Percentiles rank a stretch among this genome's conserved stretches.
Conservation (phyloP, 2,113 vertebrate species). For the Muntiacus reevesi region DNA sequence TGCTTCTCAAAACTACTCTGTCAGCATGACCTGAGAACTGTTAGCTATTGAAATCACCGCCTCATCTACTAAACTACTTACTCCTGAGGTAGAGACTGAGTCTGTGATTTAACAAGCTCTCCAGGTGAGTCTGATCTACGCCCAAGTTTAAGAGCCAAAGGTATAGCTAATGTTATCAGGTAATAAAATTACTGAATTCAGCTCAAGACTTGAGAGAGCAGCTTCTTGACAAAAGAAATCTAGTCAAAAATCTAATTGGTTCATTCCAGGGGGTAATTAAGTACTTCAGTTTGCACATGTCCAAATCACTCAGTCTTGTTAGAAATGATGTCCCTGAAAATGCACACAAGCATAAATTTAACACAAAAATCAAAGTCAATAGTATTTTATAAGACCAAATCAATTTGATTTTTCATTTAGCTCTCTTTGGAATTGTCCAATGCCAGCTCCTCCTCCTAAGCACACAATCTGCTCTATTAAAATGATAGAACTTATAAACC, state of each 20-base stretch:
- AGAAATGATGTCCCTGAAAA: background rate
- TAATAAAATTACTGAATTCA: background rate
- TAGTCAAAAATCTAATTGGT: background rate
- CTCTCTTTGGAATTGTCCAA: background rate
- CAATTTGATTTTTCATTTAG: background rate
- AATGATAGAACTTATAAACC: background rate
- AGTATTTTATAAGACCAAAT: background rate
- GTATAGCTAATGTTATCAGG: background rate
- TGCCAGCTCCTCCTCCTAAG: background rate
- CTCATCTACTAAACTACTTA: background rate
- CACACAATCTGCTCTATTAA: background rate
- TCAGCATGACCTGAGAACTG: background rate
- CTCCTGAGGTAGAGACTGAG: too few relatives aligned
- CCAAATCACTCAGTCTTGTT: background rate
- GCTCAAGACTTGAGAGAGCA: background rate
- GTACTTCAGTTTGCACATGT: background rate
- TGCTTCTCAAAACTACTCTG: background rate
- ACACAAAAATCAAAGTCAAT: constrained; percentile 6
- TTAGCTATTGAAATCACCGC: background rate
- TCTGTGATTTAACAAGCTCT: background rate
- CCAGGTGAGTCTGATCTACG: background rate
- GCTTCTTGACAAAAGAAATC: background rate
- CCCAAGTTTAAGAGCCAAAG: background rate
- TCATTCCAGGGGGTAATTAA: background rate
- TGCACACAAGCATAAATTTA: background rate